Percentiles rank a stretch among this genome's conserved stretches.
These are phyloP conservation scores for Mongoloraphidia duomilia DNA, from an alignment of 2,888 invertebrate genomes.

Conservation along the genomic window DNA sequence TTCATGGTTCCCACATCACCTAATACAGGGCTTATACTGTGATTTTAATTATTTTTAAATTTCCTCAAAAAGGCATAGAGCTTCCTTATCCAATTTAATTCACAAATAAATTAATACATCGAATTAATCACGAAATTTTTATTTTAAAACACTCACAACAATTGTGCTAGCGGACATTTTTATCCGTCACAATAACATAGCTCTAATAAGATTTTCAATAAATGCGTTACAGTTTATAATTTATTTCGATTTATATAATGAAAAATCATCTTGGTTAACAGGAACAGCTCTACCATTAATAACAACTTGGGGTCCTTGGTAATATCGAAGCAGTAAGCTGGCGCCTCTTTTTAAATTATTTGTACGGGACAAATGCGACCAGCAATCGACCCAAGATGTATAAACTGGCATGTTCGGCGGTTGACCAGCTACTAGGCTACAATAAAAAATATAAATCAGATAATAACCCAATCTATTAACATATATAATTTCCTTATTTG, in stretches of 20 bases:
- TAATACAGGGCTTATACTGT: no score
- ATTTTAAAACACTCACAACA: no score
- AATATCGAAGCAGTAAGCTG: constrained; percentile 65
- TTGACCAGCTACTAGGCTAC: constrained; percentile 61
- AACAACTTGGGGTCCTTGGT: constrained; percentile 34
- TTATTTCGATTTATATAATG: not conserved
- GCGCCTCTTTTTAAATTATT: constrained; percentile 78
- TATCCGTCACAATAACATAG: not conserved
- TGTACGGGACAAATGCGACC: constrained; percentile 56
- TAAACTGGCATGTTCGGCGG: constrained; percentile 78
- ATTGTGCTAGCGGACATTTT: not conserved
- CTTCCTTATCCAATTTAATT: no score
- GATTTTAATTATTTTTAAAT: no score
- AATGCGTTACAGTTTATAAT: not conserved
- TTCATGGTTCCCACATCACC: no score
- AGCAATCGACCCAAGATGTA: constrained; percentile 68
- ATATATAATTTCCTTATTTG: no score
- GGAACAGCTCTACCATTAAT: constrained; percentile 24
- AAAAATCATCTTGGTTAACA: constrained; percentile 5
- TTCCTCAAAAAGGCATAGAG: no score
- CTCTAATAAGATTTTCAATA: not conserved
- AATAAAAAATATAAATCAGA: constrained; percentile 2
- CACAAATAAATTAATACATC: no score
- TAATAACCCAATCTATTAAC: no score
- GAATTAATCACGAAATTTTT: no score